These are phyloP conservation scores for Drosophila mayri DNA, from an alignment of 1,140 invertebrate genomes.

Conservation along the genomic window DNA sequence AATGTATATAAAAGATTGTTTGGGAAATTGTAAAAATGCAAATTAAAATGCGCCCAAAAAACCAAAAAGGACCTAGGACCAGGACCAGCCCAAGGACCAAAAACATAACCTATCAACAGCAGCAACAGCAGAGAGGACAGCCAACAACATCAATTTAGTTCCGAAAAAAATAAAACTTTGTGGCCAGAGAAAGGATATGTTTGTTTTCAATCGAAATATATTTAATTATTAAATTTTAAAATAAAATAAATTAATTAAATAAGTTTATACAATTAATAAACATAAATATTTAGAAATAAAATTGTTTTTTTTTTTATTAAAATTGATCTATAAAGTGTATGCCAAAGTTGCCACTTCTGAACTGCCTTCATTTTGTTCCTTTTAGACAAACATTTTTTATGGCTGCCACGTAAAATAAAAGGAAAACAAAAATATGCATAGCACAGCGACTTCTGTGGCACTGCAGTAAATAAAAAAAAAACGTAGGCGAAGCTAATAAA, in stretches of 20 bases:
- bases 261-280: background rate
- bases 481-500: constrained; percentile 31
- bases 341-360: background rate
- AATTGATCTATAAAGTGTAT: background rate
- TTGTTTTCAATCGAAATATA: background rate
- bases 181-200: background rate
- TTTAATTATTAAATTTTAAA: background rate
- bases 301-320: background rate
- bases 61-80: constrained; percentile 20
- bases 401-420: constrained; percentile 31
- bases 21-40: constrained; percentile 44
- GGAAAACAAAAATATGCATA: constrained; percentile 40
- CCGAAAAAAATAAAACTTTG: constrained; percentile 1
- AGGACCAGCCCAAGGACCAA: background rate
- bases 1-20: constrained; percentile 35
- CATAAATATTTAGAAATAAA: background rate
- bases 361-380: background rate
- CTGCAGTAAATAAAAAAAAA: constrained; percentile 24
- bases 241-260: no score
- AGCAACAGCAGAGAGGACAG: background rate
- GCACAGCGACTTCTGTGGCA: constrained; percentile 18
- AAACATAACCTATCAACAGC: constrained; percentile 29
- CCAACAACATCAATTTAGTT: constrained; percentile 18
- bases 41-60: constrained; percentile 59
- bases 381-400: constrained; percentile 50